Evolutionary conservation across 2,888 invertebrate species (phyloP), one percentile per base, ranked within the genome.

Genomic region (Catocala nupta): DNA sequence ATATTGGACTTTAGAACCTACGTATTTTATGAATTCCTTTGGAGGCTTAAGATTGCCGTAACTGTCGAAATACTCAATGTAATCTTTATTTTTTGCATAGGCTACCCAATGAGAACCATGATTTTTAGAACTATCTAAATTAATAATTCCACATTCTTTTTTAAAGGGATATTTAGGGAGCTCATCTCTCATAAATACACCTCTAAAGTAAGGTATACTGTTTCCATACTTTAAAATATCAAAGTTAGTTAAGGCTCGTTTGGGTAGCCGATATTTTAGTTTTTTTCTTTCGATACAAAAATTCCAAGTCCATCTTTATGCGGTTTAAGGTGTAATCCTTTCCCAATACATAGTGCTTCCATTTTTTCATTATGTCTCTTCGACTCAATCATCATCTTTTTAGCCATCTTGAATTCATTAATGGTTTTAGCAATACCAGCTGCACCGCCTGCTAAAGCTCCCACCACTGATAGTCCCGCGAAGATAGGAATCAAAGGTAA

Each of bases 21-120:
- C 54, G 16, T 84, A 84, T 16, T 74, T 74, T 12, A 80, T 66
- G 8, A 83, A 51, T 73, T 85, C 83, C 52, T 58, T 16, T 0
- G 83, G 81, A 2, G 84, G 85, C 55, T 72, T 71, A 33, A 85
- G 68, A 69, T 87, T 80, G 6, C 86, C 86, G 67, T 84, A 88
- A 59, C 83, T 84, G 63, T 88, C 86, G 73, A 81, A 88, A 70
- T 87, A 89, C 51, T 77, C 67, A 33, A 81, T 71, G 36, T 75
- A 50, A 55, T 79, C 63, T 39, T 71, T 70, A 4, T 71, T 63
- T 74, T 87, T 87, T 43, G 65, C 77, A 69, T 84, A 87, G 56
- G 82, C 77, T 71, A 84, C 78, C 86, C 87, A 84, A 76, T 89
- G 43, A 51, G 84, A 82, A 9, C 87, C 86, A 36, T 63, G 55